Evolutionary conservation across 2,797 vertebrate species (phyloP).

Genomic region (Podarcis siculus): DNA sequence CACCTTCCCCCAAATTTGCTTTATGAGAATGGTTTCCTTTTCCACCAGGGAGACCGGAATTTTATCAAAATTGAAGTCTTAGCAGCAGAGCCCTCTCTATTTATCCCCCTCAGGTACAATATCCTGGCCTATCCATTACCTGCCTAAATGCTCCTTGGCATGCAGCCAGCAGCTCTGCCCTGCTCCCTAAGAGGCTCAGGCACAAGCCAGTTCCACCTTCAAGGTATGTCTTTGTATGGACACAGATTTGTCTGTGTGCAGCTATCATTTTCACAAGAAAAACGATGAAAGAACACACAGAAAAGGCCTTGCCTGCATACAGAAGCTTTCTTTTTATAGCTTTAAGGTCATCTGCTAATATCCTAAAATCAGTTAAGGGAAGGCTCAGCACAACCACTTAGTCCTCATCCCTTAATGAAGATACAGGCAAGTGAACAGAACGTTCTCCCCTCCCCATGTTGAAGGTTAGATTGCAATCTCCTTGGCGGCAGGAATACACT

Average conservation of each 20-base stretch:
- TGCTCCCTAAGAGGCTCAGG: too few species aligned
- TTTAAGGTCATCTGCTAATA: not conserved
- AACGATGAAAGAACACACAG: not conserved
- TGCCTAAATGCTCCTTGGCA: not conserved
- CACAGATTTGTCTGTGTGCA: not conserved
- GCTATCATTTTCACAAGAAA: not conserved
- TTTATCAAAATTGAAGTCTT: not conserved
- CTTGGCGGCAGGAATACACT: not conserved
- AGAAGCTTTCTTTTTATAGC: too few species aligned
- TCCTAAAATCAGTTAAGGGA: not conserved
- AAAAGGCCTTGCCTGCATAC: not conserved
- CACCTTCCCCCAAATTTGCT: rapidly evolving
- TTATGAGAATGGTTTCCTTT: rapidly evolving
- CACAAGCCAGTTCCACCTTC: not conserved
- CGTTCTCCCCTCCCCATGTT: rapidly evolving
- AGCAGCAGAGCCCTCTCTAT: not conserved
- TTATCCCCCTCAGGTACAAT: not conserved
- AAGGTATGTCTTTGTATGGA: too few species aligned
- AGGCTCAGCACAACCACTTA: not conserved
- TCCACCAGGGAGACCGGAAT: not conserved
- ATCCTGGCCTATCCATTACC: not conserved
- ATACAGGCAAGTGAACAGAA: not conserved
- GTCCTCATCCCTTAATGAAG: not conserved
- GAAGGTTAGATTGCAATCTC: too few species aligned
- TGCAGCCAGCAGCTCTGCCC: not conserved